Evolutionary conservation across 2,888 invertebrate species (phyloP).

Genomic region (Petrolisthes cinctipes): DNA sequence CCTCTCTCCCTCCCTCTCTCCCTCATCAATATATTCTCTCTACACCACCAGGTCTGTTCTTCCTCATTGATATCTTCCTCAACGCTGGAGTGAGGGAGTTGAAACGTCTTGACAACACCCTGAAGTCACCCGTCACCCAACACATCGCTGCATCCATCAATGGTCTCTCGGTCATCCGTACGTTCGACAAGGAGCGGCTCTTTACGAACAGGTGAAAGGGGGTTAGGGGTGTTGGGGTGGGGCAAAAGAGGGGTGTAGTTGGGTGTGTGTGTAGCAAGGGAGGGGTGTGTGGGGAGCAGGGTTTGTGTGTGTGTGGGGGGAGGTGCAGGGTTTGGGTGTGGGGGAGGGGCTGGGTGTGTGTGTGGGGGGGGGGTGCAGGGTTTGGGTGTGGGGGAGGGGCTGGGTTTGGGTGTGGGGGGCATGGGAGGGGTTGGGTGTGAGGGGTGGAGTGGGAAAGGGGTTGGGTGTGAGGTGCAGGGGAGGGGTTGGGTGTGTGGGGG

Average conservation of each 20-base stretch:
- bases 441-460: too few species aligned
- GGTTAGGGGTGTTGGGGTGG: too few species aligned
- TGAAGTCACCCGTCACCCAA: constrained; percentile 73
- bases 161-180: constrained; percentile 72
- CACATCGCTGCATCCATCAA: constrained; percentile 73
- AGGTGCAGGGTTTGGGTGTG: too few species aligned
- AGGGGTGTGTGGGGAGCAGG: too few species aligned
- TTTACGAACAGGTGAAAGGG: constrained; percentile 70
- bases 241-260: neutral
- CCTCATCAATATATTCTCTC: neutral
- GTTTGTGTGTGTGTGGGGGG: too few species aligned
- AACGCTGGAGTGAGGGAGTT: constrained; percentile 69
- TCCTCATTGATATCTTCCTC: constrained; percentile 67
- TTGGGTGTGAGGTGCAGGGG: too few species aligned
- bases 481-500: neutral
- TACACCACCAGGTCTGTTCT: constrained; percentile 59
- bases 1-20: neutral
- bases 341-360: too few species aligned
- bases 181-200: constrained; percentile 70
- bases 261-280: too few species aligned
- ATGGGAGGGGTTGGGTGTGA: neutral
- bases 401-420: too few species aligned
- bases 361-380: too few species aligned
- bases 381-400: too few species aligned
- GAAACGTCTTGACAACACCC: constrained; percentile 72